Conservation (phyloP, 1,140 invertebrate species). For the Musca domestica region DNA sequence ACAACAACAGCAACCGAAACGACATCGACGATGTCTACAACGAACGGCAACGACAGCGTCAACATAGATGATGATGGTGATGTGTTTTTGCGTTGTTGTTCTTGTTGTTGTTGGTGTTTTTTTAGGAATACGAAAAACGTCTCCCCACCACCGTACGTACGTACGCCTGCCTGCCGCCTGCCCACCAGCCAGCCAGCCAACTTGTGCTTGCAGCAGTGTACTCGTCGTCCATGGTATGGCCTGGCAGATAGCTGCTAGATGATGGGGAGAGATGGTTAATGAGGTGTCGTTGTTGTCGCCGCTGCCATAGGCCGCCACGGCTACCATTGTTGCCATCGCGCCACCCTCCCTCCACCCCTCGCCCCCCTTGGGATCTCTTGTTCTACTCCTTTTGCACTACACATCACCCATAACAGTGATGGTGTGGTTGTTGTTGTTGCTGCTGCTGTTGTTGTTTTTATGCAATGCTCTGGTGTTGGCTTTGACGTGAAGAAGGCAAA, state of each 20-base stretch:
- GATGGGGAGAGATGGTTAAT: not conserved
- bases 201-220: no score
- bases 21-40: not conserved
- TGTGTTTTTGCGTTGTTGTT: not conserved
- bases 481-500: no score
- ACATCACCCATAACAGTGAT: not conserved
- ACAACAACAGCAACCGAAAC: not conserved
- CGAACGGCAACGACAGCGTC: not conserved
- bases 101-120: not conserved
- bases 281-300: not conserved
- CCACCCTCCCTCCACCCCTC: not conserved
- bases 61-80: no score
- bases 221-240: no score
- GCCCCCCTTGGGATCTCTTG: not conserved
- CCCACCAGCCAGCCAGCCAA: not conserved
- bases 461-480: not conserved
- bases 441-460: not conserved
- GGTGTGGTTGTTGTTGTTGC: not conserved
- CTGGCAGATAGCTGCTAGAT: not conserved
- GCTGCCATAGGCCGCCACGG: not conserved
- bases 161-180: no score
- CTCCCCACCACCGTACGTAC: not conserved
- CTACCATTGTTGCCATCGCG: no score
- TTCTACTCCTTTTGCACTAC: no score
- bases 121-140: not conserved